Conservation (phyloP, 2,888 invertebrate species). For the Agrotis exclamationis region DNA sequence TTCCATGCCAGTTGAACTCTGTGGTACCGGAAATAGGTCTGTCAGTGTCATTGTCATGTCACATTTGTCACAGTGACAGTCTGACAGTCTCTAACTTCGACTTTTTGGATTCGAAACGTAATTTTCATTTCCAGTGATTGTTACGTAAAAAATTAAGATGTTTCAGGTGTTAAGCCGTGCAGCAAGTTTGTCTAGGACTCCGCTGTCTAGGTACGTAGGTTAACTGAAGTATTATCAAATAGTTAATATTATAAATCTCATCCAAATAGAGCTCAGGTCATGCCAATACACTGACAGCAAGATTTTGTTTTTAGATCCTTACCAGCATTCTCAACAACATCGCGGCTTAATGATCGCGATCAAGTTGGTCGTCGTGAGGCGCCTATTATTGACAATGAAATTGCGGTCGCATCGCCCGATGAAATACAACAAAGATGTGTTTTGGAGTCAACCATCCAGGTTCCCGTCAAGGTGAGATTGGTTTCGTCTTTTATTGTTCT, state of each 20-base stretch:
- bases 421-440: slow-evolving; percentile 83
- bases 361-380: slow-evolving; percentile 83
- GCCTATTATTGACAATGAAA: slow-evolving; percentile 87
- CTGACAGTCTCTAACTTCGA: background rate
- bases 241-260: background rate
- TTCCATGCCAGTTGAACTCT: background rate
- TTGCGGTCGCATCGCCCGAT: slow-evolving; percentile 86
- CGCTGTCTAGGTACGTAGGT: slow-evolving; percentile 77
- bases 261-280: background rate
- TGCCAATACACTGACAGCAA: slow-evolving; percentile 17
- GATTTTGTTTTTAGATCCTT: slow-evolving; percentile 75
- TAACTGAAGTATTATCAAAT: background rate
- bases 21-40: background rate
- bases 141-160: slow-evolving; percentile 78
- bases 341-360: slow-evolving; percentile 67
- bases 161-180: slow-evolving; percentile 77
- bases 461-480: slow-evolving; percentile 88
- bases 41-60: background rate
- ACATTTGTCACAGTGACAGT: too few relatives aligned
- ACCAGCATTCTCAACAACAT: slow-evolving; percentile 77
- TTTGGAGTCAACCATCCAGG: slow-evolving; percentile 90
- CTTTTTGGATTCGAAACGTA: slow-evolving; percentile 13
- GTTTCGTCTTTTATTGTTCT: background rate
- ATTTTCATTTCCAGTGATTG: slow-evolving; percentile 59
- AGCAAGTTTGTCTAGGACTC: slow-evolving; percentile 73